Evolutionary conservation across 23 tunicate genomes (phyloP).

Genomic region (Diplosoma virens): DNA sequence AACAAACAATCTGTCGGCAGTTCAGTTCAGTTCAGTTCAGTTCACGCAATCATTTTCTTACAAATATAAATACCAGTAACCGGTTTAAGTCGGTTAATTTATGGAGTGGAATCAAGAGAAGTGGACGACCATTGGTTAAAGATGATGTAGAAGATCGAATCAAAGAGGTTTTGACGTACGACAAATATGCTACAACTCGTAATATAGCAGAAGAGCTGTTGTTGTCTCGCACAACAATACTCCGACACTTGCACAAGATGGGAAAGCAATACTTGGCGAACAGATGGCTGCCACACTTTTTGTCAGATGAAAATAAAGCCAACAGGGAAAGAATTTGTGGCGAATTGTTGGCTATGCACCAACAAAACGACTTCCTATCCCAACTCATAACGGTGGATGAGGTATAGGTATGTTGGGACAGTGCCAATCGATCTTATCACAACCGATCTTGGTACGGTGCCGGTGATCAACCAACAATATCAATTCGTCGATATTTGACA

Average conservation of each 20-base stretch:
- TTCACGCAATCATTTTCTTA: too few species aligned
- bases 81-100: too few species aligned
- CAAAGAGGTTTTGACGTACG: background rate
- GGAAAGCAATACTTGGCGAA: background rate
- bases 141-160: background rate
- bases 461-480: too few species aligned
- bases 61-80: too few species aligned
- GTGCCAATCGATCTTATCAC: too few species aligned
- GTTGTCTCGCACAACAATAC: background rate
- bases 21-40: too few species aligned
- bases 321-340: too few species aligned
- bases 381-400: background rate
- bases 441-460: too few species aligned
- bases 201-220: background rate
- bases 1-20: too few species aligned
- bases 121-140: background rate
- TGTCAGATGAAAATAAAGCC: background rate
- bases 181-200: background rate
- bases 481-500: too few species aligned
- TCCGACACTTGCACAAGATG: background rate
- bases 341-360: too few species aligned
- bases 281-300: background rate
- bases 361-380: background rate
- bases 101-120: background rate
- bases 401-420: too few species aligned